Evolutionary conservation across 1,140 invertebrate species (phyloP), one percentile per base, ranked within the genome.

Genomic region (Papilio machaon): DNA sequence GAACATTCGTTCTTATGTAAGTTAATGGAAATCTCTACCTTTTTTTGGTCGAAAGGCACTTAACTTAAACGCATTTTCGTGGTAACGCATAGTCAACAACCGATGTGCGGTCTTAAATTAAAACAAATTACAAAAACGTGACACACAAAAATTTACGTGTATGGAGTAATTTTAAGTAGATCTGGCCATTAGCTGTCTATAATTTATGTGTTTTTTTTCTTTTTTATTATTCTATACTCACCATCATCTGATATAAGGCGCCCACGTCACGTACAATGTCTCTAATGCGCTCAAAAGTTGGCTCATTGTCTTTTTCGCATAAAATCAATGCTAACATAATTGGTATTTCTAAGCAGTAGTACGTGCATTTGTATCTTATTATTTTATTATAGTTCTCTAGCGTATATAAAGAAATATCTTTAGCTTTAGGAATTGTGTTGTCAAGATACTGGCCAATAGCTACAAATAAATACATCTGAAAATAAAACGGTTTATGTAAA

Each of bases 351-450:
- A 98, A 99, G 0, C 98, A 97, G 92, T 99, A 99, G 93, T 97
- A 98, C 1, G 97, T 96, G 43, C 98, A 98, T 95, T 99, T 99
- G 92, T 98, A 98, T 88, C 98, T 97, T 5, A 98, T 97, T 88
- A 99, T 98, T 7, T 97, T 95, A 84, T 96, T 96, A 90, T 99
- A 99, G 84, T 97, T 98, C 46, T 96, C 92, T 84, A 95, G 95
- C 77, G 97, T 94, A 88, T 97, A 95, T 64, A 82, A 76, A 84
- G 23, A 70, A 15, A 38, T 4, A 35, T 95, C 96, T 23, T 93
- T 94, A 15, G 95, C 92, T 43, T 95, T 94, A 30, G 96, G 92
- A 47, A 95, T 96, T 73, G 95, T 94, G 81, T 94, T 94, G 95
- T 97, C 98, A 79, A 97, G 94, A 87, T 95, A 96, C 95, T 97